Conservation (phyloP, 2,797 vertebrate genomes). For the Oreortyx pictus region DNA sequence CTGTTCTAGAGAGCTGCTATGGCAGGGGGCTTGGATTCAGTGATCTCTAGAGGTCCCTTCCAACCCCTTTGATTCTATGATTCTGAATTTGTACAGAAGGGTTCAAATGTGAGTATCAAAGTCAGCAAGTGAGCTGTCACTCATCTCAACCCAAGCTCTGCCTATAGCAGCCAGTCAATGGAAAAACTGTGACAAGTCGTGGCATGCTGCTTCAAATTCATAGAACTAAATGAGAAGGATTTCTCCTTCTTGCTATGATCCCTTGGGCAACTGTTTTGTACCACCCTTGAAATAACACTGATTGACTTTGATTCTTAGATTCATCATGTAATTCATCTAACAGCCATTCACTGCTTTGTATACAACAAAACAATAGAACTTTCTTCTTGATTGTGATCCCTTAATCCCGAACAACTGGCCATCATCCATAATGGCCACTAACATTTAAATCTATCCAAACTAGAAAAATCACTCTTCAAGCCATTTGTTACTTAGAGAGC, state of each 20-base stretch:
- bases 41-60: too few species aligned
- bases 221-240: neutral
- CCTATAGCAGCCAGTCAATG: neutral
- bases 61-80: too few species aligned
- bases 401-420: neutral
- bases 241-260: neutral
- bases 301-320: neutral
- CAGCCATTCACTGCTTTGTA: conserved; percentile 16
- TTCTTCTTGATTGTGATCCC: conserved; percentile 15
- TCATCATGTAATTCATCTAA: neutral
- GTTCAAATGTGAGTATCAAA: neutral
- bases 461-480: neutral
- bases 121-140: neutral
- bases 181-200: neutral
- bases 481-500: neutral
- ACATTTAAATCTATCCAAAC: conserved; percentile 27
- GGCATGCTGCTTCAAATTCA: neutral
- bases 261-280: neutral
- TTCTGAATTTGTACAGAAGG: neutral
- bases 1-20: too few species aligned
- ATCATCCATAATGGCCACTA: neutral
- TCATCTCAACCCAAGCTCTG: neutral
- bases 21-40: too few species aligned
- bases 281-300: neutral
- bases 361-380: neutral